Evolutionary conservation across 2,797 vertebrate genomes (phyloP), one percentile per base, ranked within the genome.

Genomic region (Schizothorax lantsangensis): DNA sequence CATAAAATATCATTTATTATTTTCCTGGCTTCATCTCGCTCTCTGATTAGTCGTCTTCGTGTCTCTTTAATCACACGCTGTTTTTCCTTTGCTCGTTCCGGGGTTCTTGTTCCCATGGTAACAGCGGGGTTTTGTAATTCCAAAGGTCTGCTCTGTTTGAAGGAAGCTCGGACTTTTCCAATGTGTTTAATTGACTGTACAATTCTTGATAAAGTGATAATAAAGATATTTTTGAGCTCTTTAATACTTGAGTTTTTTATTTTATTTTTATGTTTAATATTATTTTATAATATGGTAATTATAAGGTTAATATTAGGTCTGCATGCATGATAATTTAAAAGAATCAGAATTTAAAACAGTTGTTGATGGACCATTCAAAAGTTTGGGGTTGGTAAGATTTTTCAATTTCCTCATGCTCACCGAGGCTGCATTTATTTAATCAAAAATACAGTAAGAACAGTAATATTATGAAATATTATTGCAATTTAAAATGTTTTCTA

Each of bases 171-270:
- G 91, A 95, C 87, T 96, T 96, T 95, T 96, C 94, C 93, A 93
- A 92, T 91, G 86, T 95, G 94, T 94, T 95, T 94, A 95, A 95
- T 96, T 93, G 93, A 95, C 93, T 96, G 96, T 97, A 95, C 95
- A 92, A 95, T 96, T 95, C 93, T 95, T 94, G 91, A 94, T 87
- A 88, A 90, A 95, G 96, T 92, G 83, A 87, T 93, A 95, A 95
- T 95, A 95, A 95, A 95, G 88, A 91, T 95, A 94, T 95, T 98
- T 98, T 97, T 98, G 96, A 93, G 94, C 96, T 96, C 95, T 96
- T 95, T 95, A 96, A 95, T 94, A 95, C 94, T 95, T 96, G 94
- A 91, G 93, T 84, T 90, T 90, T 89, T 23, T 5, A 11, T 38
- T 14, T 84, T n/a, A n/a, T n/a, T n/a, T n/a, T 15, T n/a, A 9